These are phyloP conservation scores for Polypterus bichir DNA, from an alignment of 2,113 vertebrate species.

Conservation along the genomic window DNA sequence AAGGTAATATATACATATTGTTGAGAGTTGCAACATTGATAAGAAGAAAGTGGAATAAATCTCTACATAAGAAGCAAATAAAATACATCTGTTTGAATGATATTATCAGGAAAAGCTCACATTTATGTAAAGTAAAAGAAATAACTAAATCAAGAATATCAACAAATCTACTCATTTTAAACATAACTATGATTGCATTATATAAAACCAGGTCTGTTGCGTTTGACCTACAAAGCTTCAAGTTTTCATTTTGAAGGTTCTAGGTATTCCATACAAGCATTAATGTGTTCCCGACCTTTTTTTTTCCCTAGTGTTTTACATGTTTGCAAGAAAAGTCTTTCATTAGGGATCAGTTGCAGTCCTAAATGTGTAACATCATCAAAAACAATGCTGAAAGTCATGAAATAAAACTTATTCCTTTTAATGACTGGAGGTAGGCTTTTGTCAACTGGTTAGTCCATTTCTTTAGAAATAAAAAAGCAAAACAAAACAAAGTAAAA, in stretches of 20 bases:
- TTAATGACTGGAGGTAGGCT: constrained; percentile 86
- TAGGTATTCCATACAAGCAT: constrained; percentile 23
- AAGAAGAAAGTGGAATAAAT: constrained; percentile 57
- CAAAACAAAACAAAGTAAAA: constrained; percentile 22
- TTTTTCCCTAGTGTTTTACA: too few species aligned
- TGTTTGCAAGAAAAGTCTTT: constrained; percentile 62
- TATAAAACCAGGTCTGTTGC: constrained; percentile 71
- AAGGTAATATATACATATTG: constrained; percentile 49
- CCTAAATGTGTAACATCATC: constrained; percentile 43
- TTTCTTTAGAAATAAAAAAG: constrained; percentile 38
- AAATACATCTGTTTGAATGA: constrained; percentile 80
- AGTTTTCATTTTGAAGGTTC: constrained; percentile 63
- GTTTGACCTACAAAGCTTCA: constrained; percentile 78
- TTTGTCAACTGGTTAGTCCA: constrained; percentile 70
- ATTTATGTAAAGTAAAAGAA: constrained; percentile 83
- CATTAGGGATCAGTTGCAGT: constrained; percentile 64
- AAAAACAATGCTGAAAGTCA: constrained; percentile 54
- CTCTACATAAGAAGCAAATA: constrained; percentile 70
- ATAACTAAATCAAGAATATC: constrained; percentile 74
- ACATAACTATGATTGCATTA: constrained; percentile 76
- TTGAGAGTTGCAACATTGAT: constrained; percentile 49
- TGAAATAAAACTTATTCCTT: constrained; percentile 50
- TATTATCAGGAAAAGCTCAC: constrained; percentile 71
- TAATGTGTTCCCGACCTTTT: too few species aligned
- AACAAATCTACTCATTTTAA: constrained; percentile 71